Evolutionary conservation across 2,888 invertebrate genomes (phyloP).

Genomic region (Athrips mouffetella): DNA sequence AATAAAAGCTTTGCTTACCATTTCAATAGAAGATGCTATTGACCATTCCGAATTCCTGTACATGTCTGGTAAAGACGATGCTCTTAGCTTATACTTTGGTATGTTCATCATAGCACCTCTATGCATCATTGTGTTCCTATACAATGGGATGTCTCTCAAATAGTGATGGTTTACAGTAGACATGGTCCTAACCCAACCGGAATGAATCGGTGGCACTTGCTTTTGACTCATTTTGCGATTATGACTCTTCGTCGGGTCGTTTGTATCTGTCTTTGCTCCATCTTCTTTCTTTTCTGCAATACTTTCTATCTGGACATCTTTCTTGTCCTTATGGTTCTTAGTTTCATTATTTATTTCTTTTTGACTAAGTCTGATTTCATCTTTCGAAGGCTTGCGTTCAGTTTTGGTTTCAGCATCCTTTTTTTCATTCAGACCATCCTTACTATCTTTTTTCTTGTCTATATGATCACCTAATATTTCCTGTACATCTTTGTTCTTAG

Average conservation of each 20-base stretch:
- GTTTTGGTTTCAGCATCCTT: slow-evolving; percentile 20
- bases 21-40: slow-evolving; percentile 79
- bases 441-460: slow-evolving; percentile 26
- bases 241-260: slow-evolving; percentile 25
- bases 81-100: slow-evolving; percentile 86
- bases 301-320: slow-evolving; percentile 29
- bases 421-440: slow-evolving; percentile 26
- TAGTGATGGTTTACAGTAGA: slow-evolving; percentile 81
- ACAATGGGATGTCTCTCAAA: slow-evolving; percentile 82
- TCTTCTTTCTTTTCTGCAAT: slow-evolving; percentile 25
- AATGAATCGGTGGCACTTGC: slow-evolving; percentile 24
- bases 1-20: slow-evolving; percentile 79
- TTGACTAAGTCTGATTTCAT: not conserved
- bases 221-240: slow-evolving; percentile 26
- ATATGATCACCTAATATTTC: slow-evolving; percentile 18
- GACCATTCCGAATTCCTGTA: slow-evolving; percentile 90
- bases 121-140: slow-evolving; percentile 89
- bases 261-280: slow-evolving; percentile 17
- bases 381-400: not conserved
- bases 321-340: slow-evolving; percentile 28
- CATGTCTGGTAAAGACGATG: slow-evolving; percentile 94
- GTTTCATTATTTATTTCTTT: slow-evolving; percentile 22
- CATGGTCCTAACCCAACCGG: slow-evolving; percentile 68
- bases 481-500: slow-evolving; percentile 35
- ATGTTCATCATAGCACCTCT: slow-evolving; percentile 91